Evolutionary conservation across 1,140 invertebrate genomes (phyloP).

Genomic region (Drosophila ogumai): DNA sequence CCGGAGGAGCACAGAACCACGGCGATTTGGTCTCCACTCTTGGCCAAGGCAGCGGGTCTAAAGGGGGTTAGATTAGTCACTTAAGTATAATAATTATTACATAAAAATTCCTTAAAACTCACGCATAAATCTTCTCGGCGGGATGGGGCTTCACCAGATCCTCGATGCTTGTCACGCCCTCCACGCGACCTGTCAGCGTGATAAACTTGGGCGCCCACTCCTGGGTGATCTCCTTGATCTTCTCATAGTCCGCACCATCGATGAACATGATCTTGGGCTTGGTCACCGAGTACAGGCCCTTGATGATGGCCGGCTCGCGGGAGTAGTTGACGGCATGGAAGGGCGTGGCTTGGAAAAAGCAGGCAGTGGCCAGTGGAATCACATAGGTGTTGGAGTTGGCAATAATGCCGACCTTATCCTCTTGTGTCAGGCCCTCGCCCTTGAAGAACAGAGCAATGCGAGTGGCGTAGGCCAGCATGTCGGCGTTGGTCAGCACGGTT

Average conservation of each 20-base stretch:
- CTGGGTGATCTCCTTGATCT: constrained; percentile 48
- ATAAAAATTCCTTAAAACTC: neutral
- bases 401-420: constrained; percentile 57
- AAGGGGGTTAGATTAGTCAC: neutral
- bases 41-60: constrained; percentile 42
- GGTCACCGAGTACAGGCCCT: constrained; percentile 45
- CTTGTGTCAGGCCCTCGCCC: constrained; percentile 48
- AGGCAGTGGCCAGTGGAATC: constrained; percentile 46
- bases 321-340: constrained; percentile 64
- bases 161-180: constrained; percentile 51
- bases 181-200: constrained; percentile 51
- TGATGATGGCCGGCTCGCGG: constrained; percentile 42
- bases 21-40: constrained; percentile 52
- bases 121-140: constrained; percentile 47
- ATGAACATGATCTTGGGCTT: constrained; percentile 76
- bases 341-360: constrained; percentile 59
- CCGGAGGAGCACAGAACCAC: constrained; percentile 87
- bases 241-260: constrained; percentile 59
- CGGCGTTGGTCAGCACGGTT: constrained; percentile 42
- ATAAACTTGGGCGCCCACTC: constrained; percentile 52
- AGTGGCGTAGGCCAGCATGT: constrained; percentile 44
- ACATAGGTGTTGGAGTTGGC: constrained; percentile 53
- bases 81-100: too few species aligned
- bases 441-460: constrained; percentile 54
- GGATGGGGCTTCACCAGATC: constrained; percentile 43